Base-by-base conservation (phyloP, 1,140 invertebrate genomes). In the Leptopilina clavipes region DNA sequence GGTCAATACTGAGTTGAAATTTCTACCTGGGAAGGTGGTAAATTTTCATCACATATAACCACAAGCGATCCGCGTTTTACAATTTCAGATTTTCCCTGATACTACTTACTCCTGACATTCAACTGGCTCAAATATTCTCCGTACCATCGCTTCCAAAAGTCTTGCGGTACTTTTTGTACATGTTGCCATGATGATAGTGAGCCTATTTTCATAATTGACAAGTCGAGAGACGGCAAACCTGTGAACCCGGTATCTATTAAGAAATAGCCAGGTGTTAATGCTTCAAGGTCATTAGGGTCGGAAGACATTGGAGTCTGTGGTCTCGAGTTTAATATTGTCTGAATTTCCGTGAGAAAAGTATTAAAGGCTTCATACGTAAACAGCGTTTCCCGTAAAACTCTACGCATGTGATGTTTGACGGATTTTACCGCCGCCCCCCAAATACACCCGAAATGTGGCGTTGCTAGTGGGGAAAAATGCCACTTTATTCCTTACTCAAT, bases 91-190 rank as follows among this genome's bases (percentile, higher is more conserved):
- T 48, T 1, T 70, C 48, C 14, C 44, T 59, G 12, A 70, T n/a
- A 37, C 59, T 45, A 56, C 56, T 76, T 56, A 73, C 71, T 65
- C 78, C 79, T 1, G 1, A 45, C 44, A 45, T 45, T 45, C 44
- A 45, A 2, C 44, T 45, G 1, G 14, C 14, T 45, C 44, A 45
- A 45, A n/a, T 45, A 45, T 10, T 45, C 44, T 12, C 1, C 9
- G 8, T 45, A 45, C 44, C 44, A 45, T 2, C 44, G 44, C 9
- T 45, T 45, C 44, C 44, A 45, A 1, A 45, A 5, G 1, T 45
- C 14, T 10, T 45, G 44, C 1, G 1, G 9, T 10, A 45, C 1
- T 10, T 75, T 70, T 7, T 14, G 12, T n/a, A 75, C 10, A n/a
- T 44, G 59, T 25, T 70, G 14, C 59, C 65, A 75, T 2, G 37